Base-by-base conservation (phyloP, 2,113 vertebrate species). In the Phoxinus phoxinus region DNA sequence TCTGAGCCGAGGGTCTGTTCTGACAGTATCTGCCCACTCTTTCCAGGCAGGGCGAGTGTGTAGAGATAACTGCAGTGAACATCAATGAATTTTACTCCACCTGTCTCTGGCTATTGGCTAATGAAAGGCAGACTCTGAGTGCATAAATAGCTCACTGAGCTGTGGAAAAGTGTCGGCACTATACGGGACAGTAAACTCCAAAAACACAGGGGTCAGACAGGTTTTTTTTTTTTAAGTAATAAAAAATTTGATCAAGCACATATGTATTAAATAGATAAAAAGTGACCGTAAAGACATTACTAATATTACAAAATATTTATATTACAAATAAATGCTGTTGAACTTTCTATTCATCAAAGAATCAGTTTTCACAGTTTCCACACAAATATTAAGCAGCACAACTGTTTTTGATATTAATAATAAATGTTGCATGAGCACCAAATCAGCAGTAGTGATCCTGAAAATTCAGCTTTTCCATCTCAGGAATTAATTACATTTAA, bases 11-110 rank as follows among this genome's bases (percentile, higher is more conserved):
- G 35, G 58, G 53, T 80, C 77, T 80, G 77, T 63, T 80, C 56
- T 80, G n/a, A 80, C 58, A 80, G 77, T 46, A 63, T 80, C 77
- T 80, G 77, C 15, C 58, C 58, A 44, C 77, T 80, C 77, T 63
- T 23, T 35, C 56, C 37, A 27, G n/a, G 35, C 77, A 46, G 58
- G 23, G 32, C 63, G 77, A 80, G 51, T 79, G 77, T 80, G 77
- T 80, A 27, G 77, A 61, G 77, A 80, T 80, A 41, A 80, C 58
- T 61, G 35, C 58, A 44, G 58, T 80, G 77, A 80, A 46, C 58
- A 80, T 41, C 58, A 59, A 80, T 63, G n/a, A 21, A 61, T 80
- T 80, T 37, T 10, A 63, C 58, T 63, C 7, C 77, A 80, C 56
- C 37, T 46, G 58, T 63, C 58, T 15, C 23, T 46, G 35, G 56